phyloP scores from a whole-genome alignment of 1,140 invertebrate species.

The Oppia nitens region DNA sequence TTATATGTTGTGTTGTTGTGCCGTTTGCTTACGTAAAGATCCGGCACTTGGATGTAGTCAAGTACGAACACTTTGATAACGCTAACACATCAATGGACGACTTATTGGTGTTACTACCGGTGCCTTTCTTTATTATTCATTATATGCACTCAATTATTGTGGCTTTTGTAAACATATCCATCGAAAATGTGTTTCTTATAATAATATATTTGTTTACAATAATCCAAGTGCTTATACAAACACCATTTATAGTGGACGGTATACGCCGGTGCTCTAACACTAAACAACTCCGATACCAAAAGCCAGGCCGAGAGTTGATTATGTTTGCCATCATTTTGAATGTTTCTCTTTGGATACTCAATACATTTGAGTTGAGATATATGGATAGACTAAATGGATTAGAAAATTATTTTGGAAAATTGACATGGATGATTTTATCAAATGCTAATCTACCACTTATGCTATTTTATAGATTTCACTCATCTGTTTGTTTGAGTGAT shows the following conservation, averaged over 20 bases:
- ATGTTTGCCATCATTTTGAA: constrained; percentile 63
- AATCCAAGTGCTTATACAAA: constrained; percentile 37
- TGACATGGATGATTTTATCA: constrained; percentile 52
- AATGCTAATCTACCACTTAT: constrained; percentile 56
- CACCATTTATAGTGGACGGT: constrained; percentile 55
- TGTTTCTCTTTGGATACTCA: constrained; percentile 56
- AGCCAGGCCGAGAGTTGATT: constrained; percentile 57
- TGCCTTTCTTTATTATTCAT: constrained; percentile 52
- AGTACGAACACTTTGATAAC: constrained; percentile 28
- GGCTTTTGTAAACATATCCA: constrained; percentile 35
- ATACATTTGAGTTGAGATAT: constrained; percentile 57
- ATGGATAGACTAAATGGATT: constrained; percentile 41
- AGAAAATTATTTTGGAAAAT: constrained; percentile 46
- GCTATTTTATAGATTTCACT: constrained; percentile 68
- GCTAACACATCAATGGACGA: constrained; percentile 47
- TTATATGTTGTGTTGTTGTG: constrained; percentile 37
- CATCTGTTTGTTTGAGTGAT: constrained; percentile 62
- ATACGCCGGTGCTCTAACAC: constrained; percentile 49
- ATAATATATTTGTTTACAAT: background rate
- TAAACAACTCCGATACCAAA: constrained; percentile 40
- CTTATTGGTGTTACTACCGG: constrained; percentile 46
- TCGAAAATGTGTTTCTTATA: constrained; percentile 16
- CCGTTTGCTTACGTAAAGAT: constrained; percentile 38
- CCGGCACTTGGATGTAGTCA: constrained; percentile 38
- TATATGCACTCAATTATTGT: constrained; percentile 45